A percentile compares a stretch with the other conserved stretches of the same genome.
phyloP scores from a whole-genome alignment of 2,888 invertebrate species.

The Heliconius aoede region DNA sequence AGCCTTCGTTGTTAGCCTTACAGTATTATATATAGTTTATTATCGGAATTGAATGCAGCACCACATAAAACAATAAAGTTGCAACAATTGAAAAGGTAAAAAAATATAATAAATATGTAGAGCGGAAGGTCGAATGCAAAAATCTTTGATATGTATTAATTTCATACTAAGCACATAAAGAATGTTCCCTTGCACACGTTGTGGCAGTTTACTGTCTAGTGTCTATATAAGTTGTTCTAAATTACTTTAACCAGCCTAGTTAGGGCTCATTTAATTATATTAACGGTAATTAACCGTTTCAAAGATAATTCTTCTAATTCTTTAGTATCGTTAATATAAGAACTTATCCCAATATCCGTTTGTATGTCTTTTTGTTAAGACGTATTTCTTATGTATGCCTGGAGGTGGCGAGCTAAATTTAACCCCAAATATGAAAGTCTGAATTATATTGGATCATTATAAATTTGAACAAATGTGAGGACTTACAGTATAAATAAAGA shows the following conservation, averaged over 20 bases:
- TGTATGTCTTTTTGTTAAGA: too few species aligned
- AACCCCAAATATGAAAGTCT: too few species aligned
- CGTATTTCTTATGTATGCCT: too few species aligned
- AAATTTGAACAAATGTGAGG: too few species aligned
- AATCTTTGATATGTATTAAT: conserved; percentile 35
- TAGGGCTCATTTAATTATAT: not conserved
- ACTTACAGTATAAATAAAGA: too few species aligned
- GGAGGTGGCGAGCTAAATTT: too few species aligned
- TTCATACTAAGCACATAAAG: conserved; percentile 21
- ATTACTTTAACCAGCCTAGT: not conserved
- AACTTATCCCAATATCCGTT: too few species aligned
- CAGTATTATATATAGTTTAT: conserved; percentile 30
- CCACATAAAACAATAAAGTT: conserved; percentile 25
- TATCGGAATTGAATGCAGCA: conserved; percentile 41
- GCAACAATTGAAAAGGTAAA: conserved; percentile 42
- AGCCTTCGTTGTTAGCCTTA: not conserved
- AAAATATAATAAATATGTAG: conserved; percentile 14
- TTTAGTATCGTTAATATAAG: too few species aligned
- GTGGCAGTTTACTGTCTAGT: not conserved
- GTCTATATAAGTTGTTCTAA: not conserved
- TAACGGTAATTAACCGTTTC: not conserved
- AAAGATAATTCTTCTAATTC: too few species aligned
- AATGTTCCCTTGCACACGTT: not conserved
- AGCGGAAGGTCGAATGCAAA: conserved; percentile 38
- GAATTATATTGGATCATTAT: too few species aligned